Base-by-base conservation (phyloP, 2,888 invertebrate species). In the Drosophila borborema region DNA sequence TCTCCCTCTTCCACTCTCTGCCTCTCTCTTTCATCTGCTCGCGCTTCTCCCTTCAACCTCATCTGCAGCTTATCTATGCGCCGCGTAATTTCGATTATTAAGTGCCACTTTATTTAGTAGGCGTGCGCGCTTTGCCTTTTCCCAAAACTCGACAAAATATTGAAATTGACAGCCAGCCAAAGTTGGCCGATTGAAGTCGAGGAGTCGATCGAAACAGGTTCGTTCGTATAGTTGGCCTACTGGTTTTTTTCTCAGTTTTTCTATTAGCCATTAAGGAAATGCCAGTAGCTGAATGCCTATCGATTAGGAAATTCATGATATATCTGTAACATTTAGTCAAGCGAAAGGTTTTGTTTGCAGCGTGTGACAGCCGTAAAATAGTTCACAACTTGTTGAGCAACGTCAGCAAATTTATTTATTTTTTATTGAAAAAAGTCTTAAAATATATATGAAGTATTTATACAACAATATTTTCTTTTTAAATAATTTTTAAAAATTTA, bases 61-160 rank as follows among this genome's bases (percentile, higher is more conserved):
- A 71, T 65, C 65, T 72, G 69, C 48, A 73, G 90, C 73, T 86
- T 90, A 86, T 85, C 85, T 87, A 66, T 66, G 76, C 73, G 74
- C 75, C 86, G 83, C 90, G 90, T 90, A 90, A 90, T 90, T 82
- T 80, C 74, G 78, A 90, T 90, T 87, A 90, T 87, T 90, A 91
- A 87, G 86, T 90, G 90, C 51, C 86, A 88, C 91, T 87, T 90
- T 82, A 90, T 90, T 87, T 90, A 77, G 91, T 90, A 74, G 86
- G 91, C 86, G 86, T 85, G 77, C 73, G 75, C 73, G 73, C 88
- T 51, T 68, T 56, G 58, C 70, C 76, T 82, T 71, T 86, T 80
- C 82, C 88, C 90, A 72, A 87, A 84, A 20, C 20, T 74, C 84
- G 71, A 72, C 54, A 56, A 68, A 83, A 87, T 71, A 90, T 84